Evolutionary conservation across 2,888 invertebrate genomes (phyloP).

Genomic region (Stenodera caucasica): DNA sequence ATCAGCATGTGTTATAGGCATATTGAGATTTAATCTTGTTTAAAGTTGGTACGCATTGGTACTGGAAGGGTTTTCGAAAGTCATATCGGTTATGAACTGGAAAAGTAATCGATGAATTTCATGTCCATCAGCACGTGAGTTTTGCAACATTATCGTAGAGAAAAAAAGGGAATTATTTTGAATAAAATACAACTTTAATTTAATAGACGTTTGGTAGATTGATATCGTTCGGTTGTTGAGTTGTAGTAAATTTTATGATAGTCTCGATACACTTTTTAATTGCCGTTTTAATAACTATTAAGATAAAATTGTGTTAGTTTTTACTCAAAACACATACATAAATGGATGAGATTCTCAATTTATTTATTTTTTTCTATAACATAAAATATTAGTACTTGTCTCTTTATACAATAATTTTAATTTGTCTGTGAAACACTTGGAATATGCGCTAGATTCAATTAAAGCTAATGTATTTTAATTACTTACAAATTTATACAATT

Average conservation of each 20-base stretch:
- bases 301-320: constrained; percentile 26
- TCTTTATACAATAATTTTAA: constrained; percentile 31
- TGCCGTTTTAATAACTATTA: constrained; percentile 45
- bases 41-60: constrained; percentile 52
- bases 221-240: constrained; percentile 49
- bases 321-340: constrained; percentile 11
- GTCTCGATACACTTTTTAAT: constrained; percentile 51
- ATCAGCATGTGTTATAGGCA: constrained; percentile 47
- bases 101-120: constrained; percentile 50
- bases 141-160: not conserved
- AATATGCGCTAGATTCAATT: constrained; percentile 35
- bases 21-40: constrained; percentile 51
- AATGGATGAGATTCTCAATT: constrained; percentile 18
- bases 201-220: too few species aligned
- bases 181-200: constrained; percentile 32
- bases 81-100: constrained; percentile 45
- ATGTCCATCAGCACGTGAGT: constrained; percentile 48
- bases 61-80: constrained; percentile 48
- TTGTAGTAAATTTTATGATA: constrained; percentile 52
- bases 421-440: constrained; percentile 33
- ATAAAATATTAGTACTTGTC: constrained; percentile 32
- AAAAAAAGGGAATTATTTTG: not conserved
- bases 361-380: too few species aligned
- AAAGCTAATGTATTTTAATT: constrained; percentile 52
- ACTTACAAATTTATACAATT: constrained; percentile 54